Evolutionary conservation across 2,113 vertebrate species (phyloP), one percentile per base, ranked within the genome.

Genomic region (Hemiscyllium ocellatum): DNA sequence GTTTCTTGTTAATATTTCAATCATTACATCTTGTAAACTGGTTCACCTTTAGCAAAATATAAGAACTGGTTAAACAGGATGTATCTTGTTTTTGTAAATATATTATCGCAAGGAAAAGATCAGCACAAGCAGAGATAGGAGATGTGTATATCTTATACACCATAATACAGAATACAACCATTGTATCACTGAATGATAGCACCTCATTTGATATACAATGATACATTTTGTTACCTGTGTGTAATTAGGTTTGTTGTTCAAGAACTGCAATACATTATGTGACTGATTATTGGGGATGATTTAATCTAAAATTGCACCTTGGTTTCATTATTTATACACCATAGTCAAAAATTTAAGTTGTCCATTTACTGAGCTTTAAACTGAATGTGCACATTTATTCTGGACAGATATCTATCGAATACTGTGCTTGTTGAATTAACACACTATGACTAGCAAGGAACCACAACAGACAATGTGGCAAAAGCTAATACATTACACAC

Each of bases 331-430:
- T 72, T 72, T 95, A 72, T 50, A 52, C 29, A 95, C 42, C 94
- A 29, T n/a, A 50, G 69, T 95, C 94, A 69, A 95, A 95, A 68
- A 93, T 20, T 22, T 17, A 37, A 13, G 17, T 72, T 95, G 94
- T 69, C 94, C 69, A 47, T 47, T 72, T 76, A 29, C 42, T 52
- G 68, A 72, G 69, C 68, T 95, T 95, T 72, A 95, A 95, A 50
- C 94, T 42, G 29, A 95, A 76, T 95, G 61, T 68, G 61, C 61
- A 93, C 56, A 66, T 93, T 93, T 66, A 47, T 95, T 95, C 26
- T 72, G 68, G 94, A 95, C 69, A 95, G 94, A 95, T 72, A 72
- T 50, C 69, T 95, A 95, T 95, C 94, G 37, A 42, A 95, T 50
- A 95, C 7, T 66, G 61, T 6, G 89, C 89, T 68, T 66, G 61